Base-by-base conservation (phyloP, 2,113 vertebrate genomes). In the Myiagra hebetior region DNA sequence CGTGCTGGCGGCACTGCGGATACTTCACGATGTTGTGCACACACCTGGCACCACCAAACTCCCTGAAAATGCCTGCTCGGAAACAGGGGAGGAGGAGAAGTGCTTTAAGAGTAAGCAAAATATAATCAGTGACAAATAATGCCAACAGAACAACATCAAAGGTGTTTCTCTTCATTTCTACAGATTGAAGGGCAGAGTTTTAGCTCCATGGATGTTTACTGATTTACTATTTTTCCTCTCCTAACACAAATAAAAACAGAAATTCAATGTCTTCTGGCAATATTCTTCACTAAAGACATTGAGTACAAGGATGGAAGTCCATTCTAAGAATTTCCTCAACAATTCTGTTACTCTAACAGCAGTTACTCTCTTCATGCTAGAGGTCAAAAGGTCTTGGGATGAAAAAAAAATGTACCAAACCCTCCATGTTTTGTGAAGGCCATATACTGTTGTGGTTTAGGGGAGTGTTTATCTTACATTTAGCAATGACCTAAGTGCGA, bases 11-110 rank as follows among this genome's bases (percentile, higher is more conserved):
- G 84, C 99, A 99, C 89, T 99, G 99, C 0, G 99, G 98, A 75
- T 99, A 99, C 97, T 98, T 99, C 26, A 99, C 98, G 9, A 99
- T 99, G 96, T 99, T 99, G 97, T 99, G 99, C 4, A 99, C 99
- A 8, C 99, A 99, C 10, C 99, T 98, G 0, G 99, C 99, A 0
- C 99, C 99, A 7, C 99, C 99, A 75, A 99, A 99, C 97, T 99
- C 99, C 74, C 99, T 98, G 97, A 99, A 99, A 84, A 99, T 98
- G 74, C 99, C 99, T 99, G 70, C 15, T 76, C 22, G 2, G 47
- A 55, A 70, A 49, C 19, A 52, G 9, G 3, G 13, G 0, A 4
- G 3, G 13, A 47, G 13, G 27, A 30, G 16, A 87, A 83, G 24
- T 0, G 0, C 44, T 31, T n/a, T 9, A 37, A 31, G 41, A 53